A percentile compares a stretch with the other conserved stretches of the same genome.
Conservation (phyloP, 2,113 vertebrate genomes). For the Chionomys nivalis region DNA sequence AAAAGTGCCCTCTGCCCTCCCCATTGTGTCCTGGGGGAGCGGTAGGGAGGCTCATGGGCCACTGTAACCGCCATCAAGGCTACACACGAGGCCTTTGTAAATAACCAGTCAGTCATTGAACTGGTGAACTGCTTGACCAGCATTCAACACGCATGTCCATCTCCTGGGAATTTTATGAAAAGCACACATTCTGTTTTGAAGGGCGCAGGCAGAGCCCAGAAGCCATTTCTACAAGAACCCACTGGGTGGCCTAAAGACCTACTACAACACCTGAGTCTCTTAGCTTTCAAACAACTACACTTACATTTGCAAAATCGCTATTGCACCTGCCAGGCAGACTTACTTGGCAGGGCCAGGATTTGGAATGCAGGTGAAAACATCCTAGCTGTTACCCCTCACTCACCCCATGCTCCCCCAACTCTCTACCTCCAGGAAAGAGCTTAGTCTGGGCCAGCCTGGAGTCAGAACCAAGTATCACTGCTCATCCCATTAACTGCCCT, state of each 20-base stretch:
- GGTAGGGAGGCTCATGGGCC: background rate
- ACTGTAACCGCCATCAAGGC: background rate
- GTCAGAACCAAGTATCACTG: slow-evolving; percentile 42
- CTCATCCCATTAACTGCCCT: slow-evolving; percentile 8
- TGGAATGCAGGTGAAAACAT: background rate
- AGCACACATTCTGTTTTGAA: background rate
- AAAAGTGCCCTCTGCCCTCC: background rate
- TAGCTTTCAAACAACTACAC: background rate
- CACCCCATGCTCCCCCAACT: background rate
- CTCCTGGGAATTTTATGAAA: background rate
- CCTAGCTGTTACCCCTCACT: background rate
- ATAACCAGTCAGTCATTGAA: too few species aligned
- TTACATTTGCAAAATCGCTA: background rate
- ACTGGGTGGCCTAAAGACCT: too few species aligned
- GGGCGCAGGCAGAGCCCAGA: background rate
- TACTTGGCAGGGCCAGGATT: background rate
- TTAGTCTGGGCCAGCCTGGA: background rate
- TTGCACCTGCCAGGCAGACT: background rate
- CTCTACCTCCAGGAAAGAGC: background rate
- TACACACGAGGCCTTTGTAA: background rate
- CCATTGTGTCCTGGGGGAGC: background rate
- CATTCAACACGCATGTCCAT: background rate
- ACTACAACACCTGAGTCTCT: background rate
- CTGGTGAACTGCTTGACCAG: background rate
- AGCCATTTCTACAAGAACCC: background rate